Evolutionary conservation across 2,888 invertebrate species (phyloP).

Genomic region (Agonopterix heracliana): DNA sequence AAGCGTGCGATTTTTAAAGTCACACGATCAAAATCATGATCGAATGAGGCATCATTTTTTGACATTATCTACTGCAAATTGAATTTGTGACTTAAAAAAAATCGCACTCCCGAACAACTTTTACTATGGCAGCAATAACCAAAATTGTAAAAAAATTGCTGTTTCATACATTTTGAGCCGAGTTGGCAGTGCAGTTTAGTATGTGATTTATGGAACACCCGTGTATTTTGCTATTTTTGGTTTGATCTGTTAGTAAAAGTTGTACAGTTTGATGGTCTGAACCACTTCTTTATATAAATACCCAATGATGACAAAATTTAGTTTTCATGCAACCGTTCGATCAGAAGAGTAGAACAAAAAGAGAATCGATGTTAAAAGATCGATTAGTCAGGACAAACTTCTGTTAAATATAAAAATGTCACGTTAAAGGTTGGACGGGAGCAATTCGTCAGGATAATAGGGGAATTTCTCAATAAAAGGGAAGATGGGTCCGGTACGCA

Average conservation of each 20-base stretch:
- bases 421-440: background rate
- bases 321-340: background rate
- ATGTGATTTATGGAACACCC: no score
- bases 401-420: no score
- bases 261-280: no score
- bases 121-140: no score
- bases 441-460: conserved; percentile 13
- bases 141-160: no score
- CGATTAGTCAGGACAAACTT: no score
- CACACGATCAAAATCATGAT: no score
- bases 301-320: background rate
- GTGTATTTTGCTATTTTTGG: background rate
- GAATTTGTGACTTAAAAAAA: background rate
- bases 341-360: background rate
- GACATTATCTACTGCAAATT: conserved; percentile 3
- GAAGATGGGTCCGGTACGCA: conserved; percentile 33
- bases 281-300: background rate
- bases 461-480: conserved; percentile 21
- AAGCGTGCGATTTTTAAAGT: background rate
- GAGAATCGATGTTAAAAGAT: background rate
- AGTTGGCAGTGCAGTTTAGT: no score
- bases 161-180: no score
- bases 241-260: background rate
- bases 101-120: no score
- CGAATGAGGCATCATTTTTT: background rate